Base-by-base conservation (phyloP, 2,113 vertebrate species). In the Mustela lutreola region DNA sequence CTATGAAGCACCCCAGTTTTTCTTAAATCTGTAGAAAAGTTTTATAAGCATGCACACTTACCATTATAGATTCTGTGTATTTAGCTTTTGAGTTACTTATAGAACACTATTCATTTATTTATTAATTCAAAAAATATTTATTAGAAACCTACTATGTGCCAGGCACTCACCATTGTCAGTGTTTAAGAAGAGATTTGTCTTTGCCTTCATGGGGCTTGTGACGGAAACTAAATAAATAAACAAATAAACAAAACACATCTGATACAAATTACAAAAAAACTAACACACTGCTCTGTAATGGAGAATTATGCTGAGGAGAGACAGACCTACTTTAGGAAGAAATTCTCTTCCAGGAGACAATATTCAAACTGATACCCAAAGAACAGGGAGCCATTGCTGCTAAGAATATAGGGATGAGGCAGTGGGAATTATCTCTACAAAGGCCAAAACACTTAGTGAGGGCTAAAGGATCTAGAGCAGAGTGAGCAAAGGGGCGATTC, bases 81-180 rank as follows among this genome's bases (percentile, higher is more conserved):
- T 84, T 78, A 91, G 5, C n/a, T 28, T 22, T 67, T 91, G 36
- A 85, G 93, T 89, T 79, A 56, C 53, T 85, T 85, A 48, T 56
- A 89, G 14, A 82, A 31, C 28, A 73, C 45, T 26, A 93, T 76
- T 81, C 8, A 90, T n/a, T 91, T 42, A 87, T 82, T 65, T 31
- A 88, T 50, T 62, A 48, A 84, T 19, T 78, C 19, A 79, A 91
- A 84, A 91, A 42, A 82, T 71, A 87, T 80, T 50, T 93, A 87
- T 78, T 71, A 80, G 48, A 22, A 8, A 50, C 36, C 9, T 63
- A 75, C n/a, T 39, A 31, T 71, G 26, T 81, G 10, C 26, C 63
- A 89, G 70, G 18, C 18, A 93, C 11, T 22, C 7, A 60, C 31
- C 10, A 79, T 12, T 63, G 42, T 89, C 16, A 84, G 11, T 63